These are phyloP conservation scores for Scaptodrosophila lebanonensis DNA, from an alignment of 1,140 invertebrate genomes.

Conservation along the genomic window DNA sequence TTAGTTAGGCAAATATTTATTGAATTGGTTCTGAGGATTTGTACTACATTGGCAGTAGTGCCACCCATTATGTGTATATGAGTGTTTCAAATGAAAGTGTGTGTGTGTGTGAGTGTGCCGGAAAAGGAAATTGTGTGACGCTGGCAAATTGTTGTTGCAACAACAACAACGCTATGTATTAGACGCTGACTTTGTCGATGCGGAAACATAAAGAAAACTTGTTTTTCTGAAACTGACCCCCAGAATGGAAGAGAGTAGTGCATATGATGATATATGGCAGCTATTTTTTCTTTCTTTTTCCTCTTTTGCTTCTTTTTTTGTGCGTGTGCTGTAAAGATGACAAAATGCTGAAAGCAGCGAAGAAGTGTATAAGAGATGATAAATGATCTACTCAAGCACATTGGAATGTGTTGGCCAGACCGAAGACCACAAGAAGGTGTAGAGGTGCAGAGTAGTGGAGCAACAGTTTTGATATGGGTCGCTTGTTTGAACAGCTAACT, in stretches of 20 bases:
- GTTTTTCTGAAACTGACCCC: conserved; percentile 6
- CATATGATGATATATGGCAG: conserved; percentile 1
- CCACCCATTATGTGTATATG: conserved; percentile 25
- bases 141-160: neutral
- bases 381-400: conserved; percentile 6
- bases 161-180: conserved; percentile 30
- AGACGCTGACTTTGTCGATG: conserved; percentile 32
- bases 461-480: conserved; percentile 3
- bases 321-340: too few species aligned
- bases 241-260: conserved; percentile 4
- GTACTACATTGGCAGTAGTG: conserved; percentile 2
- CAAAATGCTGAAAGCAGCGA: too few species aligned
- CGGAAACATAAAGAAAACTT: conserved; percentile 48
- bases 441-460: neutral
- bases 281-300: too few species aligned
- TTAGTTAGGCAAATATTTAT: conserved; percentile 72
- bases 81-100: conserved; percentile 32
- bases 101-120: conserved; percentile 31
- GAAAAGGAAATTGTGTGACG: conserved; percentile 63
- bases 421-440: neutral
- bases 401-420: conserved; percentile 1
- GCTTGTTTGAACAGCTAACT: too few species aligned
- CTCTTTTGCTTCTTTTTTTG: too few species aligned
- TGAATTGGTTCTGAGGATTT: conserved; percentile 62
- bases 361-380: too few species aligned